A percentile compares a stretch with the other conserved stretches of the same genome.
These are phyloP conservation scores for Coreoperca whiteheadi DNA, from an alignment of 2,113 vertebrate genomes.

Conservation along the genomic window DNA sequence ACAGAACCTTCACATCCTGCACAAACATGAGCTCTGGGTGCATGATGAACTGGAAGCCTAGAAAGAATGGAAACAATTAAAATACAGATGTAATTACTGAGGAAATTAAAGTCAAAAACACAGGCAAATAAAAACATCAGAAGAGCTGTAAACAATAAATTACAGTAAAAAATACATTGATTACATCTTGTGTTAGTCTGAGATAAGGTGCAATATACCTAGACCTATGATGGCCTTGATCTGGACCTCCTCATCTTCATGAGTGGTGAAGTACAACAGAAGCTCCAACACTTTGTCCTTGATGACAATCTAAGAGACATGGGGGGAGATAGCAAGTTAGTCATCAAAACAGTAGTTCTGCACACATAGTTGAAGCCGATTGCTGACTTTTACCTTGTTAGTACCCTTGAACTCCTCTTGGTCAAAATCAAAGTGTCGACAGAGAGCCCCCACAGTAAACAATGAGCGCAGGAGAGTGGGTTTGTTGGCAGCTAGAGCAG, in stretches of 20 bases:
- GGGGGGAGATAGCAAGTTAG: background rate
- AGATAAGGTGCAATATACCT: constrained; percentile 82
- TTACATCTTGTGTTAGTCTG: background rate
- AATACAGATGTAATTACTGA: background rate
- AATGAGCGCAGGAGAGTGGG: constrained; percentile 96
- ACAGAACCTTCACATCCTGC: constrained; percentile 95
- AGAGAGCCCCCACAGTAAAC: constrained; percentile 96
- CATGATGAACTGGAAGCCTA: constrained; percentile 98
- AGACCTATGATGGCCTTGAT: constrained; percentile 98
- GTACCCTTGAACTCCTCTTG: constrained; percentile 96
- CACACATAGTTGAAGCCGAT: background rate
- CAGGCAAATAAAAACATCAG: background rate
- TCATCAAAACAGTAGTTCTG: constrained; percentile 7
- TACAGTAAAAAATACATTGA: background rate
- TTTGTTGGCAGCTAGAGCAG: constrained; percentile 91
- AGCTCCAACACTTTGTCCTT: constrained; percentile 98
- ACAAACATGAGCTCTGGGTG: constrained; percentile 97
- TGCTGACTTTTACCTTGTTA: constrained; percentile 89
- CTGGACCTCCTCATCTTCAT: constrained; percentile 97
- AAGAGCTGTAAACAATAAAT: background rate
- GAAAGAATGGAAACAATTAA: constrained; percentile 8
- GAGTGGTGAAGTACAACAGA: constrained; percentile 97
- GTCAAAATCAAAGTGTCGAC: constrained; percentile 98
- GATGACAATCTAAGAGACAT: constrained; percentile 90
- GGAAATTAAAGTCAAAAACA: background rate